Evolutionary conservation across 2,797 vertebrate genomes (phyloP), one percentile per base, ranked within the genome.

Genomic region (Propithecus deckenii): DNA sequence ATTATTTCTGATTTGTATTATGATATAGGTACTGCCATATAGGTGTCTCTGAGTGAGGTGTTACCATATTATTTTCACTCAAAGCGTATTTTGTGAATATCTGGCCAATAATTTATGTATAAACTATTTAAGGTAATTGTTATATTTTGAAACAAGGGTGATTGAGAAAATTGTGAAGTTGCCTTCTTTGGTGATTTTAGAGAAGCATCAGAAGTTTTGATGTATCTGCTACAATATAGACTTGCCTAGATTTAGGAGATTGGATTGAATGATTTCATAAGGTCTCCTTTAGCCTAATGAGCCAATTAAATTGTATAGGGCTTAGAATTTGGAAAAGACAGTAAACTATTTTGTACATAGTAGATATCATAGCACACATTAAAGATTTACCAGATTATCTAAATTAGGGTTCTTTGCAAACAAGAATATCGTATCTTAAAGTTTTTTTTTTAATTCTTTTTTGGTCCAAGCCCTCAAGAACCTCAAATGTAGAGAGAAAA

Each of bases 381-480:
- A 84, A 92, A 93, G 38, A 83, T 32, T 79, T 91, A 78, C 91
- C 69, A 69, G 17, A 91, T 94, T 92, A 69, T 88, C 41, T 91
- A 86, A 94, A 69, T 94, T 94, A 80, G 55, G 12, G 22, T 75
- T 88, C 23, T 83, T 94, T 89, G 67, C 35, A 83, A 79, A 41
- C 13, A 92, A 89, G 35, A 89, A 52, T 72, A 63, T 86, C 94
- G 8, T 43, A 92, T 94, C 86, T 96, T 83, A 95, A 95, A 55
- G n/a, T 14, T 72, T 28, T 48, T 48, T 28, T 38, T 43, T 52
- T 35, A 94, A 94, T 95, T 96, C 65, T 65, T 96, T 95, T 97
- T 98, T 87, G 86, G 89, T 86, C 95, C 86, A 97, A 99, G 99
- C 97, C 98, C 98, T 98, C 98, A 97, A 98, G 97, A 97, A 48